Conservation (phyloP, 2,113 vertebrate genomes). For the Synodontis membranacea region DNA sequence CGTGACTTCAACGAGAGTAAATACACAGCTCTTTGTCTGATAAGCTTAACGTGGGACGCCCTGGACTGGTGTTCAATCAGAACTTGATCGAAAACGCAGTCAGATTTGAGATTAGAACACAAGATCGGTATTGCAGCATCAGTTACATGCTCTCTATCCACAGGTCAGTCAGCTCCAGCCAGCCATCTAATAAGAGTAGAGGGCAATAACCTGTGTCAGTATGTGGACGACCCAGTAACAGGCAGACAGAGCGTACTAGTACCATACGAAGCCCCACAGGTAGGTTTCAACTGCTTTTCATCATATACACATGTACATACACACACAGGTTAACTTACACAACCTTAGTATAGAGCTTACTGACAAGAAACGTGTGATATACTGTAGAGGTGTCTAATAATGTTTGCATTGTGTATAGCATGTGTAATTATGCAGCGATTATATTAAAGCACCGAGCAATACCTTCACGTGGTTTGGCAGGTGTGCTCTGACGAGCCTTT, state of each 20-base stretch:
- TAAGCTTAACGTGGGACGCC: neutral
- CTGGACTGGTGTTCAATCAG: neutral
- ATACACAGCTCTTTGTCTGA: neutral
- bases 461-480: neutral
- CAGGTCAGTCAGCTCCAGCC: constrained; percentile 90
- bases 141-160: neutral
- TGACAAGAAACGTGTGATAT: neutral
- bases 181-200: constrained; percentile 96
- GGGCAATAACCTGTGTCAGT: constrained; percentile 92
- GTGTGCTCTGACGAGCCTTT: constrained; percentile 28
- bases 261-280: constrained; percentile 94
- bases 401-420: too few relatives aligned
- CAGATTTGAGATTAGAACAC: neutral
- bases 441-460: constrained; percentile 18
- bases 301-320: neutral
- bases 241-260: constrained; percentile 93
- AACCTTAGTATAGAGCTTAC: neutral
- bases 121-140: neutral
- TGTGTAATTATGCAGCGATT: neutral
- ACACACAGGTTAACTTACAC: neutral
- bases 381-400: neutral
- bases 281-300: constrained; percentile 58
- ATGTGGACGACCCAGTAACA: constrained; percentile 91
- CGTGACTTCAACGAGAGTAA: constrained; percentile 95
- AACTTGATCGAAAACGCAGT: neutral